These are phyloP conservation scores for Edolisoma coerulescens DNA, from an alignment of 2,113 vertebrate genomes.

Conservation along the genomic window DNA sequence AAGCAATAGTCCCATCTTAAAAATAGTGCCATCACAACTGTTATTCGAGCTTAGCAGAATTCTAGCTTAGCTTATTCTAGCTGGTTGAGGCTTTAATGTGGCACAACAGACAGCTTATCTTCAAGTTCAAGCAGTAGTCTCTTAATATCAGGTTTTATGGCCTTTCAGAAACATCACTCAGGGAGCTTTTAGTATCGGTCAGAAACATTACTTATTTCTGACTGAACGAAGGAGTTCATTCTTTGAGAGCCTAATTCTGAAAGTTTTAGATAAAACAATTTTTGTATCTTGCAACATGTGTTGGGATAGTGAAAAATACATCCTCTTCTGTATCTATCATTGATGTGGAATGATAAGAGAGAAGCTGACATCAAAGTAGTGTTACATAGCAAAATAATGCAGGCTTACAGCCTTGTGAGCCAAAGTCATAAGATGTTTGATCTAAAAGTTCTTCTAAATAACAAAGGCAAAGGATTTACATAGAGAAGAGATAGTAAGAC, in stretches of 20 bases:
- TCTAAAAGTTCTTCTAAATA: not conserved
- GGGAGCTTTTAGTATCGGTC: rapidly evolving
- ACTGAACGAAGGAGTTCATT: not conserved
- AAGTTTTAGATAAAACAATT: not conserved
- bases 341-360: not conserved
- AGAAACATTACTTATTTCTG: not conserved
- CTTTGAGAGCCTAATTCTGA: not conserved
- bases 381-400: not conserved
- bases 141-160: not conserved
- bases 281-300: not conserved
- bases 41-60: not conserved
- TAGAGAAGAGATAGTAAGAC: not conserved
- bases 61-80: not conserved
- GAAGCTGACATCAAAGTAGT: not conserved
- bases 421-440: not conserved
- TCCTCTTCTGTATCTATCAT: not conserved
- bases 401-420: not conserved
- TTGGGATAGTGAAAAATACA: not conserved
- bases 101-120: not conserved
- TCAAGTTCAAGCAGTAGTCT: not conserved
- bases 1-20: not conserved
- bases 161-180: not conserved
- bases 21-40: not conserved
- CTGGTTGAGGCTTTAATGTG: not conserved
- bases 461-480: not conserved